Percentiles rank a stretch among this genome's conserved stretches.
Evolutionary conservation across 2,888 invertebrate species (phyloP).

Genomic region (Dysmachus trigonus): DNA sequence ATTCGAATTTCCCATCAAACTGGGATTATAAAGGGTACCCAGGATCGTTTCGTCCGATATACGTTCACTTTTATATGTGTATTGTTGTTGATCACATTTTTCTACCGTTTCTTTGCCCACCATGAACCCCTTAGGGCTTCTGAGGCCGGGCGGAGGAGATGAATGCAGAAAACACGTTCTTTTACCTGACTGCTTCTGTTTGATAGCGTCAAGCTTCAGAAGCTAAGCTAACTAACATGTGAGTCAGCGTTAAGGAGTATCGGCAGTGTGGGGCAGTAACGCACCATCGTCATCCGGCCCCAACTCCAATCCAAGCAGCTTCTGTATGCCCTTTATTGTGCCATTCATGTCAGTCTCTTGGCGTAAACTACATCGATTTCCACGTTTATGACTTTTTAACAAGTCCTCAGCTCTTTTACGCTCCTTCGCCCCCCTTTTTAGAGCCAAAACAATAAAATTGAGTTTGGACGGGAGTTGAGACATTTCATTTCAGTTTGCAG

Average conservation of each 20-base stretch:
- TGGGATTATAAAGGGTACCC: slow-evolving; percentile 33
- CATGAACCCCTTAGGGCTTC: background rate
- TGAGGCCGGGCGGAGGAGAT: background rate
- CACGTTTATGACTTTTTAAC: slow-evolving; percentile 25
- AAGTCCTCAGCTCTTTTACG: background rate
- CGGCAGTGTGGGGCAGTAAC: too few species aligned
- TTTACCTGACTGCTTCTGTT: background rate
- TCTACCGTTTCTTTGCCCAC: background rate
- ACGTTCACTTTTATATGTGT: background rate
- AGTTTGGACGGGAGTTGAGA: background rate
- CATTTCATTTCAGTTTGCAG: background rate
- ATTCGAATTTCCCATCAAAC: slow-evolving; percentile 26
- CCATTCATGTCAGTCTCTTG: background rate
- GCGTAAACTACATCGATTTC: slow-evolving; percentile 6
- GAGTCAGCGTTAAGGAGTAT: background rate
- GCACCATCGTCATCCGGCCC: background rate
- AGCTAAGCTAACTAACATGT: background rate
- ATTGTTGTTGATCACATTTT: slow-evolving; percentile 15
- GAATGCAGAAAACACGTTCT: background rate
- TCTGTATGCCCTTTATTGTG: background rate
- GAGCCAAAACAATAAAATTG: background rate
- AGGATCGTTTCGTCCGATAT: slow-evolving; percentile 9
- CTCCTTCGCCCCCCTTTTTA: background rate
- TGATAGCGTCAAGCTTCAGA: background rate
- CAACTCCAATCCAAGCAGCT: background rate